A percentile compares a stretch with the other conserved stretches of the same genome.
phyloP scores from a whole-genome alignment of 1,140 invertebrate genomes.

The Ceratosolen fusciceps region DNA sequence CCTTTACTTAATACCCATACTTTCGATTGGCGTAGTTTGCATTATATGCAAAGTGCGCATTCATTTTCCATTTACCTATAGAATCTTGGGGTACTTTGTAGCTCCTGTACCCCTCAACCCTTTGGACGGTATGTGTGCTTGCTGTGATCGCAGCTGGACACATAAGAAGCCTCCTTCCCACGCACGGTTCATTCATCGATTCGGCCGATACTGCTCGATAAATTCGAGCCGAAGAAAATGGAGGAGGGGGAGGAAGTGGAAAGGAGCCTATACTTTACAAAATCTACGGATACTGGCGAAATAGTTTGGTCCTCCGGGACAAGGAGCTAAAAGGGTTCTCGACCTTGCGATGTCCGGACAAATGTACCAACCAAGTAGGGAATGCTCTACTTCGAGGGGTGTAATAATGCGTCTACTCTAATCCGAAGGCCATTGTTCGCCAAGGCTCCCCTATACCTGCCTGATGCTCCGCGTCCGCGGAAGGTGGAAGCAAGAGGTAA shows the following conservation, averaged over 20 bases:
- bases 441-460: constrained; percentile 15
- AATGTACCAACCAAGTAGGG: constrained; percentile 17
- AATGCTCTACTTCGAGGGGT: constrained; percentile 41
- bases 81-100: background rate
- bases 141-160: constrained; percentile 33
- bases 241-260: background rate
- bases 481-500: constrained; percentile 12
- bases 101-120: background rate
- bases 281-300: constrained; percentile 35
- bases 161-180: constrained; percentile 51
- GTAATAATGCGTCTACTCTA: background rate
- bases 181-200: constrained; percentile 38
- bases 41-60: background rate
- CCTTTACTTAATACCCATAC: too few relatives aligned
- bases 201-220: constrained; percentile 46
- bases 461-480: constrained; percentile 8
- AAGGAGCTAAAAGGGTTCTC: constrained; percentile 45
- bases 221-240: constrained; percentile 37
- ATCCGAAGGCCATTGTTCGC: constrained; percentile 24
- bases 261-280: constrained; percentile 38
- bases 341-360: constrained; percentile 39
- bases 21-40: too few relatives aligned
- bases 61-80: background rate
- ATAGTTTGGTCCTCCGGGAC: background rate
- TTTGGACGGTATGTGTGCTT: background rate